Percentiles rank a stretch among this genome's conserved stretches.
phyloP scores from a whole-genome alignment of 2,888 invertebrate species.

The Pogonocherus hispidulus region DNA sequence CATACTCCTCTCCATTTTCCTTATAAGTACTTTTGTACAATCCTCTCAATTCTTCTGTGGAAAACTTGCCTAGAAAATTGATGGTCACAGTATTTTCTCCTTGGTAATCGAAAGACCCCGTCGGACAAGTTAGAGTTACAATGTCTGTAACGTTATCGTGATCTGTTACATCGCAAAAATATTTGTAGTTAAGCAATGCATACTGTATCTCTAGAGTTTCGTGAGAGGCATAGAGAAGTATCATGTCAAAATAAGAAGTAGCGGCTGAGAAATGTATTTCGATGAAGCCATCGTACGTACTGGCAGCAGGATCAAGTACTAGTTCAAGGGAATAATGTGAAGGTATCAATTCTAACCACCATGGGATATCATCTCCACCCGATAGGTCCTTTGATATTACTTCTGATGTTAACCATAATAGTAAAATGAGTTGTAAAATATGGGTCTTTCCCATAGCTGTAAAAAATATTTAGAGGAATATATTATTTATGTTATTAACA shows the following conservation, averaged over 20 bases:
- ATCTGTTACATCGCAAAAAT: conserved; percentile 1
- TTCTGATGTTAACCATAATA: not conserved
- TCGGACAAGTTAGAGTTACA: conserved; percentile 10
- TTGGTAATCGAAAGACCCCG: conserved; percentile 6
- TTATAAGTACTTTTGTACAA: conserved; percentile 67
- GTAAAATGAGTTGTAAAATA: not conserved
- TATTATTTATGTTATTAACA: no score
- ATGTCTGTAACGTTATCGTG: conserved; percentile 30
- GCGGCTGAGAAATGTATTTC: conserved; percentile 30
- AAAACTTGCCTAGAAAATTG: conserved; percentile 55
- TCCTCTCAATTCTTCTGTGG: conserved; percentile 67
- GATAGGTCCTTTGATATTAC: conserved; percentile 57
- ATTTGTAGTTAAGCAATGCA: not conserved
- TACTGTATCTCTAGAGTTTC: conserved; percentile 23
- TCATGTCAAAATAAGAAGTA: not conserved
- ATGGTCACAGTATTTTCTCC: conserved; percentile 45
- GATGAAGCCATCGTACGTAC: conserved; percentile 35
- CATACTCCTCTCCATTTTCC: conserved; percentile 61
- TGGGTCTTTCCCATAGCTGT: not conserved
- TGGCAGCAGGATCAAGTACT: conserved; percentile 29
- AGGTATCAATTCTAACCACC: no score
- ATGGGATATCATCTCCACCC: conserved; percentile 60
- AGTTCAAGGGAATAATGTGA: conserved; percentile 69
- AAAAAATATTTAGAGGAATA: no score
- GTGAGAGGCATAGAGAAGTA: conserved; percentile 30